Evolutionary conservation across 92 coral and sea anemone genomes (phyloP), one percentile per base, ranked within the genome.

Genomic region (Zoanthus sociatus): DNA sequence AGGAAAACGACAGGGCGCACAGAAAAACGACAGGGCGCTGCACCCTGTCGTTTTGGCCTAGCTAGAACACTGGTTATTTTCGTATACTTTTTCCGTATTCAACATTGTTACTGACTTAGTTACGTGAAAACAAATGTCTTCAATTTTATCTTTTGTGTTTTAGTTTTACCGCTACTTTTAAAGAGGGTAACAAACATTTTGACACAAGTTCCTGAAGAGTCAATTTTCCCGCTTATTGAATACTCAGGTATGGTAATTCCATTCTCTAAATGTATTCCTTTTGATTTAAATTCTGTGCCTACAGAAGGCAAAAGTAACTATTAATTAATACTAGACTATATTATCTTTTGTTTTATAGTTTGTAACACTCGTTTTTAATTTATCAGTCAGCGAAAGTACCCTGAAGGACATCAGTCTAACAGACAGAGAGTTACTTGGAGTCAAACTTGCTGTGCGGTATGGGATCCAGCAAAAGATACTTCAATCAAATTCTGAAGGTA

Each of bases 201-300:
- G 83, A 93, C 94, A 15, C 94, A 95, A 83, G 91, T 95, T 50
- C 97, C 99, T 72, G 99, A 97, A 86, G 99, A 97, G 85, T 94
- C 99, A 14, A 97, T 97, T 42, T 97, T 97, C 89, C 99, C 99
- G 11, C 84, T 97, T 18, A 97, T 97, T 70, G 99, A 97, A 73
- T 97, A 92, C 83, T 97, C 99, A 91, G 99, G 99, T 97, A 92
- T 64, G 74, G 18, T 17, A 18, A 6, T 30, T 71, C 17, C 46
- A 20, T 82, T 71, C 67, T 0, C 6, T 67, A 15, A 17, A 18
- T 53, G 30, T 17, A 6, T 44, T 9, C 12, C 1, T 20, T 37
- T 37, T 37, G 42, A 2, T 37, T 37, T 37, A 37, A 26, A 26
- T 26, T 26, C 26, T 26, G 26, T 26, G 26, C 26, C 26, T 26